Evolutionary conservation across 2,888 invertebrate species (phyloP), one percentile per base, ranked within the genome.

Genomic region (Latrodectus hesperus): DNA sequence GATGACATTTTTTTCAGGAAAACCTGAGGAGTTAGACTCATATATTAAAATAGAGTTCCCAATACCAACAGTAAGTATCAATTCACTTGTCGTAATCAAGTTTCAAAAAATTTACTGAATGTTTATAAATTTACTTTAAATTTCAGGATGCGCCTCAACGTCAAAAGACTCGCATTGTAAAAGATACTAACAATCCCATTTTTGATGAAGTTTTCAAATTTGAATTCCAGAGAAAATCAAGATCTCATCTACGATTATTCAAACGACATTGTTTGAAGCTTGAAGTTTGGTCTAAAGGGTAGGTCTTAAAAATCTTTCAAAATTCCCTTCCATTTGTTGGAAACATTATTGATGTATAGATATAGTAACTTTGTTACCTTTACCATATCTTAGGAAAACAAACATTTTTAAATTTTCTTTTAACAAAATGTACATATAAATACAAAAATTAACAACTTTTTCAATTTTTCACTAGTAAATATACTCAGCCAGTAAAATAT

Each of bases 41-140:
- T 99, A 96, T 91, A 96, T 99, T 14, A 96, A 96, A 92, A 95
- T 96, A 91, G 98, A 98, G 91, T 97, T 99, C 92, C 98, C 98
- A 0, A 97, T 94, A 92, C 98, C 98, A 38, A 94, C 94, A 92
- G 96, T 96, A 92, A 93, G 94, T 92, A 89, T 75, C 17, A 12
- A 52, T 68, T 68, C 8, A 22, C 17, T 17, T 26, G 9, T 26
- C 6, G 9, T 65, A n/a, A 9, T 14, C 12, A 71, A 49, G 16
- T n/a, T 71, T 38, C 38, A 1, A 49, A 1, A 49, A 51, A 71
- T 51, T 52, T 22, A 49, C 38, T 78, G 22, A 5, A 26, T 76
- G 68, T 22, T 38, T 52, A 81, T 65, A 38, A 14, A 67, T 78
- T 14, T 22, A 22, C 9, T 67, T 74, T 16, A 14, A 16, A 22